phyloP scores from a whole-genome alignment of 2,113 vertebrate species.

The Uropsilus gracilis region DNA sequence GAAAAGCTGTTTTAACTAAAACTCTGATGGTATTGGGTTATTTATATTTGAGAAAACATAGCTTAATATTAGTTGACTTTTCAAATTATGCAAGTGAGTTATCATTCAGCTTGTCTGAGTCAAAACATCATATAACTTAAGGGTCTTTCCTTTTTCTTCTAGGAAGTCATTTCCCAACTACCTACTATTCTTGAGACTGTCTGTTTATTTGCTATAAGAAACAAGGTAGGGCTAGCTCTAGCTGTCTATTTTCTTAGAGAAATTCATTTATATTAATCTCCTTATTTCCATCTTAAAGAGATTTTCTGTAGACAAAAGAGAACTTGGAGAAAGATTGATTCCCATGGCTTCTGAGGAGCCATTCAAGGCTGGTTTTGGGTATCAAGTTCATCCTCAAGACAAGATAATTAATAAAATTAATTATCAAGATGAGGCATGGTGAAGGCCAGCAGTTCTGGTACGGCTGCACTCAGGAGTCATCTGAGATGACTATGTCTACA shows the following conservation, averaged over 20 bases:
- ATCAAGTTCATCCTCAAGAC: background rate
- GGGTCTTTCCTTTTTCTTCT: background rate
- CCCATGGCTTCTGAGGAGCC: background rate
- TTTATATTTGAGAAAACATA: slow-evolving; percentile 7
- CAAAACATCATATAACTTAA: background rate
- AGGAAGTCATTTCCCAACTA: background rate
- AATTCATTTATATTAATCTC: background rate
- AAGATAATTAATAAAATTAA: background rate
- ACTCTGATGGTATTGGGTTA: background rate
- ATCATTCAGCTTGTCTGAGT: background rate
- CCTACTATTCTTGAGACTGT: background rate
- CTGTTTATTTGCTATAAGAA: background rate
- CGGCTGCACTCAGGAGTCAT: background rate
- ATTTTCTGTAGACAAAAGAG: background rate
- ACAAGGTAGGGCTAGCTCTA: background rate
- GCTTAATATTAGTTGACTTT: background rate
- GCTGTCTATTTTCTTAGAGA: background rate
- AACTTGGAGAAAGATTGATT: background rate
- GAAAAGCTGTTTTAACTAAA: background rate
- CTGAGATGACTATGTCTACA: background rate
- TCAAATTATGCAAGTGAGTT: too few species aligned
- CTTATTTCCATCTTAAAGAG: background rate
- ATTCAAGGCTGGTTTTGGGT: background rate
- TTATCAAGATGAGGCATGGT: background rate
- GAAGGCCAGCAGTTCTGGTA: background rate